Percentiles rank a stretch among this genome's conserved stretches.
Evolutionary conservation across 2,888 invertebrate genomes (phyloP).

Genomic region (Chloromyia formosa): DNA sequence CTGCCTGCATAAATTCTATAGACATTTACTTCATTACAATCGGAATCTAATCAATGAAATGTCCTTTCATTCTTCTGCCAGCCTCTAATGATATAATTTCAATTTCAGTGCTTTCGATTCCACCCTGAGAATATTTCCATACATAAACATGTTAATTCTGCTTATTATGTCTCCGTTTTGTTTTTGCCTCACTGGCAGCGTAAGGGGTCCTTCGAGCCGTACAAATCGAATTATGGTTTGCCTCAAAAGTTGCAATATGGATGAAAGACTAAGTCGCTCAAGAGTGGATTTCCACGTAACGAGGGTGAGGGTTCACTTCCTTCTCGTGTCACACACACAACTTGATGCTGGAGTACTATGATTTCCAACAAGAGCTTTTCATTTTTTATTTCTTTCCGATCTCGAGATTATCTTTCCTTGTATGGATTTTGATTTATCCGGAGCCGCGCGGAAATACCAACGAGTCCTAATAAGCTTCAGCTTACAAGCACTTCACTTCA

Average conservation of each 20-base stretch:
- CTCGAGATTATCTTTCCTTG: background rate
- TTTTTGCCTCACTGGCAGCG: background rate
- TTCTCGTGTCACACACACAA: background rate
- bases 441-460: background rate
- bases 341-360: background rate
- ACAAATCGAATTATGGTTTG: conserved; percentile 4
- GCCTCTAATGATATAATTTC: background rate
- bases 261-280: background rate
- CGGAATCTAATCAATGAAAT: background rate
- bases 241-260: background rate
- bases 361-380: background rate
- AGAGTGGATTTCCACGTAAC: background rate
- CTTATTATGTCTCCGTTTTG: background rate
- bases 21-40: conserved; percentile 2
- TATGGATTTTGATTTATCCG: background rate
- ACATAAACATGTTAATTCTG: background rate
- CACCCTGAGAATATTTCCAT: background rate
- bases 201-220: background rate
- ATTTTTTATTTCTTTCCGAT: background rate
- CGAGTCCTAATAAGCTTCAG: background rate
- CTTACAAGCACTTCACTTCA: background rate
- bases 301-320: background rate
- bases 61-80: background rate
- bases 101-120: background rate
- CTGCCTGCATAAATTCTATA: background rate